Evolutionary conservation across 2,797 vertebrate genomes (phyloP), one percentile per base, ranked within the genome.

Genomic region (Harpagifer antarcticus): DNA sequence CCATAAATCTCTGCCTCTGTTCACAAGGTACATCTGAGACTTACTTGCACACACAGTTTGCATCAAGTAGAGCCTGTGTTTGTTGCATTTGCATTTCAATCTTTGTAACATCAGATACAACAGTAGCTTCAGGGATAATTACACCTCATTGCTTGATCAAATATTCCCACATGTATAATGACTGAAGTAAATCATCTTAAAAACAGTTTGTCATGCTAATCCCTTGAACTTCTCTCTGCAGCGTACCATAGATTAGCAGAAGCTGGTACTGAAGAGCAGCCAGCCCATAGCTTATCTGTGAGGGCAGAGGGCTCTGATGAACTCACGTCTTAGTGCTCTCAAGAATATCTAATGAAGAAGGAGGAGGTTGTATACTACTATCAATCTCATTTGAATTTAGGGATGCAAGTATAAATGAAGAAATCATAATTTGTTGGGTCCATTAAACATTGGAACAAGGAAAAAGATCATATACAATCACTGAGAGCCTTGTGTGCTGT

Each of bases 171-270:
- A 37, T n/a, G 53, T 27, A 33, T 66, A 63, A 64, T 78, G 50
- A 43, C n/a, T 68, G n/a, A 47, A 65, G 45, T 54, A 55, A 83
- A 31, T 55, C 49, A 54, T 74, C 61, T 47, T 72, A 47, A 73
- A 73, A 48, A 72, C 56, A 76, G 65, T 77, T 72, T 62, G 45
- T 56, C 37, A 56, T 74, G 64, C 64, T 88, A 91, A 89, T 90
- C 73, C 76, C 20, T 48, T 61, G 64, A 68, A 76, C 69, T 42
- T 62, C 77, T 75, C 62, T 76, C 56, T 49, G 47, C 47, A 66
- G 44, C 16, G 14, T 49, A 71, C 27, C 55, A 17, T 43, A 83
- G 84, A 89, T 92, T 82, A 90, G 74, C 37, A 49, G 63, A 74
- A 80, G 59, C 74, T 68, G 77, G 74, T 12, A 62, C 70, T 85